phyloP scores from a whole-genome alignment of 2,888 invertebrate genomes.

The Caenorhabditis sp. region DNA sequence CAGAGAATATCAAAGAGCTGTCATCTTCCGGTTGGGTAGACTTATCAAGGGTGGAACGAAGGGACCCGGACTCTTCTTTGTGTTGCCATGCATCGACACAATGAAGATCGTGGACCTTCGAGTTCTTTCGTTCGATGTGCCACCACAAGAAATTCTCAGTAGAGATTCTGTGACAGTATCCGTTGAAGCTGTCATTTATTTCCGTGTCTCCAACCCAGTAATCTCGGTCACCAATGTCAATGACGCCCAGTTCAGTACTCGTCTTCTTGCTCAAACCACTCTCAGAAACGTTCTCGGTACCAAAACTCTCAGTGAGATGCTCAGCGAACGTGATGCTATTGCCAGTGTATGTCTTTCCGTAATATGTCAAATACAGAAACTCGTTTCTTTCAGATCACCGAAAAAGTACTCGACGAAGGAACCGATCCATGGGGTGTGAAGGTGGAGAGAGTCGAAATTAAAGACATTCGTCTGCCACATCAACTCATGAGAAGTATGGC shows the following conservation, averaged over 20 bases:
- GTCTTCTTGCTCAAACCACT: constrained; percentile 87
- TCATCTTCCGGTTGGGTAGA: constrained; percentile 92
- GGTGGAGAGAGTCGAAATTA: constrained; percentile 86
- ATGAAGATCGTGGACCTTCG: constrained; percentile 86
- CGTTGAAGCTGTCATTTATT: constrained; percentile 83
- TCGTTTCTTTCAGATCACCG: constrained; percentile 75
- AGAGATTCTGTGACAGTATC: constrained; percentile 85
- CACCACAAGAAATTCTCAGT: constrained; percentile 90
- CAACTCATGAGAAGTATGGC: constrained; percentile 96
- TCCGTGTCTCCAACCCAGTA: constrained; percentile 77
- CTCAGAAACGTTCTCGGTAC: constrained; percentile 84
- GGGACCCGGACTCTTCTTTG: constrained; percentile 93
- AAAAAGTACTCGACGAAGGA: constrained; percentile 85
- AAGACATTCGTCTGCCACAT: constrained; percentile 93
- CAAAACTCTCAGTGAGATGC: constrained; percentile 83
- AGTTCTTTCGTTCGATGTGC: constrained; percentile 94
- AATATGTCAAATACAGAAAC: background rate
- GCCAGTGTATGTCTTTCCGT: constrained; percentile 75
- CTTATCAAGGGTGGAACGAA: constrained; percentile 89
- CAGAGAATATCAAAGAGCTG: constrained; percentile 88
- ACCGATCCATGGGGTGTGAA: constrained; percentile 85
- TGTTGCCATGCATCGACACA: constrained; percentile 92
- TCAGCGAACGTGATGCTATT: constrained; percentile 83
- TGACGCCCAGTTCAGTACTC: constrained; percentile 92
- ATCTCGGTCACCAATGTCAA: constrained; percentile 85